Evolutionary conservation across 2,113 vertebrate genomes (phyloP).

Genomic region (Promerops cafer): DNA sequence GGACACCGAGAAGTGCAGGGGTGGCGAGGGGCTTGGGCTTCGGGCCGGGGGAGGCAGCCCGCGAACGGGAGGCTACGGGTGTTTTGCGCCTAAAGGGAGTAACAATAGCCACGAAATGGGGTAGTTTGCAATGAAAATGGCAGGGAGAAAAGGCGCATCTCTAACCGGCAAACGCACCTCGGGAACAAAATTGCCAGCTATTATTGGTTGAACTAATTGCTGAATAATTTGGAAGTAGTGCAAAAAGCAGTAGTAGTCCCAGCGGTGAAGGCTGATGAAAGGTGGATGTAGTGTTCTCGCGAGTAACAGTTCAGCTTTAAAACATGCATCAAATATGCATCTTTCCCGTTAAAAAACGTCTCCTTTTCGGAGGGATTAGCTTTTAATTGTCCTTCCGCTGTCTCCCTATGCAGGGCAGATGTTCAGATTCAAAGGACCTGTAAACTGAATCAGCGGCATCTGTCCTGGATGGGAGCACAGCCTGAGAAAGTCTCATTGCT

Average conservation of each 20-base stretch:
- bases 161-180: not conserved
- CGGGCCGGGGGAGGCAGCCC: not conserved
- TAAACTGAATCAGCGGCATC: constrained; percentile 54
- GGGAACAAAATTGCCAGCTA: not conserved
- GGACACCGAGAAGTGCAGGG: not conserved
- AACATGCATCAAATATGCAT: not conserved
- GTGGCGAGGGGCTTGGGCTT: not conserved
- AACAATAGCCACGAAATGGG: rapidly evolving
- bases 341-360: not conserved
- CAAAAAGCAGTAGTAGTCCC: not conserved
- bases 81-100: not conserved
- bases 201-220: not conserved
- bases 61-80: not conserved
- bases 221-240: not conserved
- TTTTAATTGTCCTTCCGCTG: constrained; percentile 19
- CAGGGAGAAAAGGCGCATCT: not conserved
- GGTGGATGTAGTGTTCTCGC: not conserved
- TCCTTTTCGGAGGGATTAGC: not conserved
- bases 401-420: constrained; percentile 47
- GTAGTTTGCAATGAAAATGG: not conserved
- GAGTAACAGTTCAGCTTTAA: not conserved
- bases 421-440: constrained; percentile 45
- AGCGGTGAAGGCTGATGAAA: not conserved
- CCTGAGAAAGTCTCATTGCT: constrained; percentile 4
- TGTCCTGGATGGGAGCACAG: constrained; percentile 39